Evolutionary conservation across 2,797 vertebrate species (phyloP), one percentile per base, ranked within the genome.

Genomic region (Discoglossus pictus): DNA sequence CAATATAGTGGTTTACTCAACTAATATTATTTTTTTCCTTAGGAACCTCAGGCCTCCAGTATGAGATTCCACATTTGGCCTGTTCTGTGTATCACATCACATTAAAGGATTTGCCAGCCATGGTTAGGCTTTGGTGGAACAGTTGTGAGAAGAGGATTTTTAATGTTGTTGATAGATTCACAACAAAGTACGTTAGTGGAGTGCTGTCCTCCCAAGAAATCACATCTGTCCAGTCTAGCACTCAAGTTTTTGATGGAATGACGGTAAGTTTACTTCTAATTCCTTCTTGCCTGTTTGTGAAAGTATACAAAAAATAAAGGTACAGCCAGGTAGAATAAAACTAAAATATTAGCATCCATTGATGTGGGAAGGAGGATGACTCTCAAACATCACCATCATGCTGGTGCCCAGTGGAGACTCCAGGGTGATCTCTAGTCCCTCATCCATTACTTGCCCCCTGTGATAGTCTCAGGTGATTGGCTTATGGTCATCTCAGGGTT

Each of bases 81-180:
- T 99, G 97, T 77, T 93, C 85, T 0, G 94, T 99, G 51, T 99
- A 98, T 83, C 95, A 92, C 54, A 91, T 93, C 75, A 92, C 94
- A 0, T 82, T 99, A 74, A 93, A 98, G 80, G 94, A 98, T 83
- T 77, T 99, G 79, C 97, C 97, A 0, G 97, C 97, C 60, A 98
- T 98, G 94, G 96, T 98, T 67, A 90, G 97, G 2, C 88, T 98
- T 42, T 99, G 97, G 96, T 99, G 97, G 97, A 99, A 94, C 39
- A 89, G 94, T 76, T 96, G 96, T 75, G 97, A 99, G 79, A 99
- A 99, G 80, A 92, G 95, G 8, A 92, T 98, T 72, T 95, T 94
- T 81, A 88, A 78, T 7, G 83, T 90, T 0, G 97, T 93, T 60
- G 97, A 99, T 78, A 93, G 90, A 83, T 99, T 98, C 80, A 98